Conservation (phyloP, 2,888 invertebrate genomes). For the Sipha maydis region DNA sequence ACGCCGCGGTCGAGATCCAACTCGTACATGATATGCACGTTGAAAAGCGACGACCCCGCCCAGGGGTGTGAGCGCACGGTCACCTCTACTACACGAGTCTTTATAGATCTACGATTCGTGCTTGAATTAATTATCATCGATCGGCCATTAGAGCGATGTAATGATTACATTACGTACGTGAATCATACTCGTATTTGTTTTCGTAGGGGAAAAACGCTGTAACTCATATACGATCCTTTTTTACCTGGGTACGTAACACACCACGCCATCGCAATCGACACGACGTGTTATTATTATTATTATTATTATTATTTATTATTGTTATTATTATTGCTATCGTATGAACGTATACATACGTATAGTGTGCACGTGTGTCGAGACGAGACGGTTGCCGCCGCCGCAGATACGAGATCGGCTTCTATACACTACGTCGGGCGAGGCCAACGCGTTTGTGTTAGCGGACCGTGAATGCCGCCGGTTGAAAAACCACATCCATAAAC, state of each 20-base stretch:
- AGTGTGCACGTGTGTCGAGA: constrained; percentile 21
- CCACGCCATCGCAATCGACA: background rate
- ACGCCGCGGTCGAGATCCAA: background rate
- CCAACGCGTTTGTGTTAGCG: constrained; percentile 55
- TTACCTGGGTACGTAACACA: no score
- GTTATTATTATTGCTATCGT: constrained; percentile 15
- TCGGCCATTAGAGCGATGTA: background rate
- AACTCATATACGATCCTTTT: background rate
- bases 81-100: background rate
- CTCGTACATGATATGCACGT: background rate
- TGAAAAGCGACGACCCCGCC: background rate
- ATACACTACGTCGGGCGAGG: constrained; percentile 37
- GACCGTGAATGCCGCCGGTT: constrained; percentile 52
- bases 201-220: background rate
- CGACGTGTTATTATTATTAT: background rate
- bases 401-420: constrained; percentile 51
- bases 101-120: background rate
- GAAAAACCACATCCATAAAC: constrained; percentile 56
- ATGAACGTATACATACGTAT: background rate
- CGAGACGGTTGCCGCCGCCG: constrained; percentile 29
- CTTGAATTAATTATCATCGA: background rate
- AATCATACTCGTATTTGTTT: no score
- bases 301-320: background rate
- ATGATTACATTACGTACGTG: background rate
- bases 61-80: background rate